These are phyloP conservation scores for Brachyhypopomus gauderio DNA, from an alignment of 2,113 vertebrate genomes.

Conservation along the genomic window DNA sequence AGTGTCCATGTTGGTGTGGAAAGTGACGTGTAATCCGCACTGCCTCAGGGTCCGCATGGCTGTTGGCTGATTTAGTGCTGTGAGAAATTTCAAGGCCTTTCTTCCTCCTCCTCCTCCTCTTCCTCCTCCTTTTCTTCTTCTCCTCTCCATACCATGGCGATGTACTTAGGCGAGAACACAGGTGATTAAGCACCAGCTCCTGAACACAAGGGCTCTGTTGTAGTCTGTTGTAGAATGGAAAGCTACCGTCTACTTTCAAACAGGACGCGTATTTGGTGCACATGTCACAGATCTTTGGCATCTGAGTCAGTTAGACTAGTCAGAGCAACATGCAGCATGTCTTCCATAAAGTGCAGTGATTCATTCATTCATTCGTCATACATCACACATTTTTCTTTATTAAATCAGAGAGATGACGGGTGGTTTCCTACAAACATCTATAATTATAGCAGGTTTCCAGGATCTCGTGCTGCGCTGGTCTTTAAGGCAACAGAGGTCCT, in stretches of 20 bases:
- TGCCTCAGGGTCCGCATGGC: slow-evolving; percentile 30
- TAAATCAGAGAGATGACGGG: neutral
- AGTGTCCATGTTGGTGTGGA: slow-evolving; percentile 47
- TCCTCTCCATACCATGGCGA: slow-evolving; percentile 17
- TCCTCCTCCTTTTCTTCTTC: slow-evolving; percentile 3
- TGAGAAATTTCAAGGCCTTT: slow-evolving; percentile 50
- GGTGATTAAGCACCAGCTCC: slow-evolving; percentile 1
- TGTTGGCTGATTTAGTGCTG: slow-evolving; percentile 47
- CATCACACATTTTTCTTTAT: neutral
- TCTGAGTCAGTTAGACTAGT: neutral
- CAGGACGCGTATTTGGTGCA: neutral
- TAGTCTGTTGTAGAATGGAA: slow-evolving; percentile 3
- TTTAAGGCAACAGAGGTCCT: too few relatives aligned
- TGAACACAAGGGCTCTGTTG: neutral
- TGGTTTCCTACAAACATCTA: neutral
- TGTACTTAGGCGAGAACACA: slow-evolving; percentile 34
- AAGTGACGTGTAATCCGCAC: slow-evolving; percentile 47
- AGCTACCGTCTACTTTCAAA: neutral
- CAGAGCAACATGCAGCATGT: neutral
- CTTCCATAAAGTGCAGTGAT: neutral
- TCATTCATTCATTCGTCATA: slow-evolving; percentile 12
- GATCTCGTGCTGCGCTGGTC: too few relatives aligned
- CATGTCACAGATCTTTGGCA: neutral
- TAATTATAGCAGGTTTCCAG: neutral
- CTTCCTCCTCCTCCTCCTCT: neutral